Conservation (phyloP, 1,140 invertebrate species). For the Drosophila arizonae region DNA sequence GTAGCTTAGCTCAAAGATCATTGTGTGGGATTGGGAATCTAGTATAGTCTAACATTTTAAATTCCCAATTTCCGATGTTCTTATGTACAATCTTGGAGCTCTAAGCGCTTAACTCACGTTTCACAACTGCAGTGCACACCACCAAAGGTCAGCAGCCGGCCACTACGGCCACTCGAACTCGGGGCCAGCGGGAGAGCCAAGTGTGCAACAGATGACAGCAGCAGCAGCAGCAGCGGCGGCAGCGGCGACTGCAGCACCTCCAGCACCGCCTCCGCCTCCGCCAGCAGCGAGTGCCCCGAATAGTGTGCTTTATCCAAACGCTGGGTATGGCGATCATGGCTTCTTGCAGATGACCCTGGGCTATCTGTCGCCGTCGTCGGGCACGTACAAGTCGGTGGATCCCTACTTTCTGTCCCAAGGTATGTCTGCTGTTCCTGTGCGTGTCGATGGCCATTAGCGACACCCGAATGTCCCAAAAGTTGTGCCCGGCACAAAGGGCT, state of each 20-base stretch:
- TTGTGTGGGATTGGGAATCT: too few relatives aligned
- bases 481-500: not conserved
- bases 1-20: not conserved
- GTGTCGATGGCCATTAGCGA: conserved; percentile 59
- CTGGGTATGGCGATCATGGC: conserved; percentile 83
- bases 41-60: too few relatives aligned
- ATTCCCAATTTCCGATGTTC: too few relatives aligned
- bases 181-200: not conserved
- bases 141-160: conserved; percentile 20
- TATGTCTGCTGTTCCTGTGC: conserved; percentile 65
- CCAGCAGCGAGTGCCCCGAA: conserved; percentile 43
- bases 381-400: conserved; percentile 86
- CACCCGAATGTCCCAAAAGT: conserved; percentile 56
- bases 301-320: conserved; percentile 80
- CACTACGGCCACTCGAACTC: conserved; percentile 25
- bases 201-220: conserved; percentile 14
- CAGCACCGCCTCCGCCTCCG: conserved; percentile 87
- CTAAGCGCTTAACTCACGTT: not conserved
- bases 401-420: conserved; percentile 88
- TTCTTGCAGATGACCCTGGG: conserved; percentile 87
- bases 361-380: conserved; percentile 85
- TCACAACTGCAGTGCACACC: conserved; percentile 24
- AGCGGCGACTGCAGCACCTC: conserved; percentile 85
- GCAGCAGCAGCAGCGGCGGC: conserved; percentile 66
- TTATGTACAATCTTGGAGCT: too few relatives aligned